These are phyloP conservation scores for Lathamus discolor DNA, from an alignment of 2,113 vertebrate species.

Conservation along the genomic window DNA sequence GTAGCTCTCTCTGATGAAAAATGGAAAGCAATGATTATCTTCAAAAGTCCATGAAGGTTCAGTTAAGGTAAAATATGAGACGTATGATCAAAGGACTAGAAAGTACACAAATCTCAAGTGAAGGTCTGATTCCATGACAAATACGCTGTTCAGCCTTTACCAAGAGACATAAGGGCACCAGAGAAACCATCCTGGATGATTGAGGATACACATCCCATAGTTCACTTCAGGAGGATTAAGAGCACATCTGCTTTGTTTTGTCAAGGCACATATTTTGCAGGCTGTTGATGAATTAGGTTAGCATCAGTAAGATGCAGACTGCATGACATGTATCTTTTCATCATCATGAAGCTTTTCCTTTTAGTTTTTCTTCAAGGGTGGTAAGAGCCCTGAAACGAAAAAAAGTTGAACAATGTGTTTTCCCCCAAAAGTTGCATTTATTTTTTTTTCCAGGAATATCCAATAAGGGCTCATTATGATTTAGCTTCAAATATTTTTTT, in stretches of 20 bases:
- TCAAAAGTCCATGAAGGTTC: conserved; percentile 19
- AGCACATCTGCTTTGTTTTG: conserved; percentile 64
- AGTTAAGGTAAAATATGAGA: conserved; percentile 54
- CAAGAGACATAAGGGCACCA: conserved; percentile 50
- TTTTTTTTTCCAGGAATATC: not conserved
- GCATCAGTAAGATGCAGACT: conserved; percentile 3
- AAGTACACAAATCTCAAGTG: conserved; percentile 31
- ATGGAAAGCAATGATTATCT: conserved; percentile 40
- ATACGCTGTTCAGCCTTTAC: conserved; percentile 5
- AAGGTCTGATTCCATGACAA: conserved; percentile 33
- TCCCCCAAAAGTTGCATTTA: not conserved
- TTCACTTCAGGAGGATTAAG: conserved; percentile 34
- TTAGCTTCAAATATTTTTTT: not conserved
- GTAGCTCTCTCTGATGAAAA: conserved; percentile 31
- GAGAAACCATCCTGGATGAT: conserved; percentile 25
- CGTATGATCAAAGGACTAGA: conserved; percentile 44
- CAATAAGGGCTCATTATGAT: not conserved
- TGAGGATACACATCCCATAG: conserved; percentile 23
- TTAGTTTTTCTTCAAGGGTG: not conserved
- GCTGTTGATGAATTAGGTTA: conserved; percentile 43
- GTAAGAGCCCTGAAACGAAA: not conserved
- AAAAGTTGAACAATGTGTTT: not conserved
- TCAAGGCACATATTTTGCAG: conserved; percentile 29
- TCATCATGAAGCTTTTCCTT: not conserved
- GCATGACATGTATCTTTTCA: not conserved